phyloP scores from a whole-genome alignment of 2,888 invertebrate species.

The Polymixis lichenea region DNA sequence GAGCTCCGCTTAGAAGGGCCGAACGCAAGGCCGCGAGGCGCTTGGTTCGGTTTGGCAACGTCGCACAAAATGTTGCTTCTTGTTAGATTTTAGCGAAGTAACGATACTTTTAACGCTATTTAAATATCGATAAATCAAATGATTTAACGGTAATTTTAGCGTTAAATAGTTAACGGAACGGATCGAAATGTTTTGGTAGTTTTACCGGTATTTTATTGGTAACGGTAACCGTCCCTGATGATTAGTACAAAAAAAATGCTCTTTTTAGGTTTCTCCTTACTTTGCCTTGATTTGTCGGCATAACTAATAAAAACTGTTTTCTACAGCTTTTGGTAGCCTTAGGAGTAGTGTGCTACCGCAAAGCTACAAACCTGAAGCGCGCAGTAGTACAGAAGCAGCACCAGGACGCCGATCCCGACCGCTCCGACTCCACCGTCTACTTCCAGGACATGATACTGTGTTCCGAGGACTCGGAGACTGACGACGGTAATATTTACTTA shows the following conservation, averaged over 20 bases:
- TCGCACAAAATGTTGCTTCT: no score
- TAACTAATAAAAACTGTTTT: constrained; percentile 69
- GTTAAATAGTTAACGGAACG: no score
- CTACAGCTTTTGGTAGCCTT: constrained; percentile 95
- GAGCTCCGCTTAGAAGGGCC: no score
- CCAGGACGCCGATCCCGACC: constrained; percentile 95
- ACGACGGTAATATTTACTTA: constrained; percentile 92
- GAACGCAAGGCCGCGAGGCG: no score
- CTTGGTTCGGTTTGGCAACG: no score
- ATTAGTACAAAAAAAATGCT: background rate
- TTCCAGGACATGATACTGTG: constrained; percentile 98
- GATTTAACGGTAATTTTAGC: no score
- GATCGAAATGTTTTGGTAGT: no score
- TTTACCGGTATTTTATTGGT: no score
- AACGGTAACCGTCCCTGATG: no score
- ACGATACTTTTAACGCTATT: no score
- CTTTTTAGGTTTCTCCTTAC: background rate
- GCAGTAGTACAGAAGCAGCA: constrained; percentile 93
- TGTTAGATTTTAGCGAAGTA: no score
- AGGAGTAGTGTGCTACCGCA: constrained; percentile 97
- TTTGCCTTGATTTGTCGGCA: background rate
- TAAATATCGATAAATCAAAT: no score
- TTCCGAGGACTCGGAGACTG: constrained; percentile 97
- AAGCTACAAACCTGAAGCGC: constrained; percentile 96
- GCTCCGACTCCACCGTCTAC: constrained; percentile 98